Conservation (phyloP, 2,888 invertebrate genomes). For the Xiphydria camelus region DNA sequence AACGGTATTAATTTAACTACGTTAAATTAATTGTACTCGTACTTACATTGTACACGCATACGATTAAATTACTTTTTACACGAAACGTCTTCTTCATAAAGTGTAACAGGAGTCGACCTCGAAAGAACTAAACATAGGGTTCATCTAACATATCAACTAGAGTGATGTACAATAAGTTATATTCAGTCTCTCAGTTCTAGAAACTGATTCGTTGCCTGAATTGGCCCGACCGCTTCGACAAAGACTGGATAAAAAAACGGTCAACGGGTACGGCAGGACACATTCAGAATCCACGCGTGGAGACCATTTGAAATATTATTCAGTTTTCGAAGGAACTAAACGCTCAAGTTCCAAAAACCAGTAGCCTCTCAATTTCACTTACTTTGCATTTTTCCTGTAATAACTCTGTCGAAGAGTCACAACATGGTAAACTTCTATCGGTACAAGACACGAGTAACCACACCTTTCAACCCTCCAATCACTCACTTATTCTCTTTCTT, state of each 20-base stretch:
- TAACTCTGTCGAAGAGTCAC: background rate
- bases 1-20: too few relatives aligned
- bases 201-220: constrained; percentile 1
- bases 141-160: background rate
- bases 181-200: constrained; percentile 4
- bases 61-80: background rate
- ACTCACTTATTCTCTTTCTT: too few relatives aligned
- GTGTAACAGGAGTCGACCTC: background rate
- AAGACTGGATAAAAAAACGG: too few relatives aligned
- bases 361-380: too few relatives aligned
- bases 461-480: too few relatives aligned
- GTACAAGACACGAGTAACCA: too few relatives aligned
- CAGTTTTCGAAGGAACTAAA: too few relatives aligned
- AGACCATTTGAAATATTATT: background rate
- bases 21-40: constrained; percentile 25
- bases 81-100: background rate
- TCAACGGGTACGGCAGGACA: background rate
- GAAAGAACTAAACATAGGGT: background rate
- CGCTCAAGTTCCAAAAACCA: too few relatives aligned
- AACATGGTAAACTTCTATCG: too few relatives aligned
- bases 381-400: too few relatives aligned
- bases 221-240: background rate
- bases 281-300: background rate
- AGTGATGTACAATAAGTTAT: background rate
- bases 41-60: constrained; percentile 16